phyloP scores from a whole-genome alignment of 1,140 invertebrate genomes.

The Holotrichia oblita region DNA sequence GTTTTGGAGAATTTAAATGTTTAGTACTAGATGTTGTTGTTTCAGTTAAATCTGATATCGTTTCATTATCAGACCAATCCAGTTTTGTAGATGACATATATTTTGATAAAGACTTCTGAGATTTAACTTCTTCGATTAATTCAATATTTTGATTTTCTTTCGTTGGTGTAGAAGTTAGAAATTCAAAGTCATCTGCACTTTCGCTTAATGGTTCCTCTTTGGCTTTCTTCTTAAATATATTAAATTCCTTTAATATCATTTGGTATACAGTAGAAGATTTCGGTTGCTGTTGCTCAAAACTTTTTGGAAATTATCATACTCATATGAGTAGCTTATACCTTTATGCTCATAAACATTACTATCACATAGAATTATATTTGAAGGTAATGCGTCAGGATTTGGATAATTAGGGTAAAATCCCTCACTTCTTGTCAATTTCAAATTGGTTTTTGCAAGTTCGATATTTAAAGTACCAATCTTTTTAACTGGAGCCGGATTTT shows the following conservation, averaged over 20 bases:
- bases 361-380: slow-evolving; percentile 65
- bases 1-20: slow-evolving; percentile 59
- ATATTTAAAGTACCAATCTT: slow-evolving; percentile 49
- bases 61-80: slow-evolving; percentile 60
- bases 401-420: slow-evolving; percentile 60
- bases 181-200: slow-evolving; percentile 51
- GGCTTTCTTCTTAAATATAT: slow-evolving; percentile 57
- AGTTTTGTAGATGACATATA: slow-evolving; percentile 53
- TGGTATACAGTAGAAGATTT: slow-evolving; percentile 60
- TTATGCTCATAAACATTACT: slow-evolving; percentile 77
- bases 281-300: slow-evolving; percentile 62
- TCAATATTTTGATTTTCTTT: slow-evolving; percentile 39
- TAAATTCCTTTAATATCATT: slow-evolving; percentile 59
- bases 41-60: slow-evolving; percentile 54
- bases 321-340: slow-evolving; percentile 73
- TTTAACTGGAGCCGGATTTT: slow-evolving; percentile 50
- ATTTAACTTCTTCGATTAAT: slow-evolving; percentile 48
- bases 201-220: slow-evolving; percentile 53
- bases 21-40: slow-evolving; percentile 45
- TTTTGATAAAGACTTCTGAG: slow-evolving; percentile 42
- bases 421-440: slow-evolving; percentile 58
- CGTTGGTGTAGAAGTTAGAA: slow-evolving; percentile 42
- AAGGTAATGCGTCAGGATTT: slow-evolving; percentile 51
- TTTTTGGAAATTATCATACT: slow-evolving; percentile 71
- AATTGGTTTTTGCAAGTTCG: slow-evolving; percentile 57